A percentile compares a stretch with the other conserved stretches of the same genome.
These are phyloP conservation scores for Amitus sp. DNA, from an alignment of 2,888 invertebrate genomes.

Conservation along the genomic window DNA sequence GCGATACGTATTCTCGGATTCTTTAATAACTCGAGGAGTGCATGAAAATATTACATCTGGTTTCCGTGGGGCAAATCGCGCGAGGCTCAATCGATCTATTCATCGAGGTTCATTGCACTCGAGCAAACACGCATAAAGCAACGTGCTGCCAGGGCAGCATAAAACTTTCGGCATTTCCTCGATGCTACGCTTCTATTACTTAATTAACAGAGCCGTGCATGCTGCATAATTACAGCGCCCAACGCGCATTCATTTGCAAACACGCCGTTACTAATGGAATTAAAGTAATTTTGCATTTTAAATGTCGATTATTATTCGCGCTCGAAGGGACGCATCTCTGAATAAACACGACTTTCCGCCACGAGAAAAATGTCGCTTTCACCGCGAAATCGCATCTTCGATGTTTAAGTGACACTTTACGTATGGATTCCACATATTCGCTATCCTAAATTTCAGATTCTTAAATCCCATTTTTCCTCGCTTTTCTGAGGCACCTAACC, in stretches of 20 bases:
- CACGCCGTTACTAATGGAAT: background rate
- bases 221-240: constrained; percentile 13
- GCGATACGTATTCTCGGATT: constrained; percentile 8
- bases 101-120: constrained; percentile 40
- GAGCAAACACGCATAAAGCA: constrained; percentile 34
- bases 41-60: constrained; percentile 40
- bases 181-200: constrained; percentile 31
- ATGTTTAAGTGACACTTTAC: too few relatives aligned
- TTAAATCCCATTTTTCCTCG: too few relatives aligned
- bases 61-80: constrained; percentile 36
- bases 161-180: constrained; percentile 36
- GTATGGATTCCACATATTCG: too few relatives aligned
- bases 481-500: too few relatives aligned
- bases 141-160: constrained; percentile 24
- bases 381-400: too few relatives aligned
- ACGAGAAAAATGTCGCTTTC: too few relatives aligned
- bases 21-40: constrained; percentile 16
- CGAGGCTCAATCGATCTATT: constrained; percentile 39
- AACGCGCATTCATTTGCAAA: constrained; percentile 21
- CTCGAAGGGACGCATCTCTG: too few relatives aligned
- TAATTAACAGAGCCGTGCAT: constrained; percentile 35
- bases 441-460: too few relatives aligned
- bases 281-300: background rate
- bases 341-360: too few relatives aligned
- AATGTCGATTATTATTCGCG: too few relatives aligned